Evolutionary conservation across 2,888 invertebrate species (phyloP).

Genomic region (Meliscaeva auricollis): DNA sequence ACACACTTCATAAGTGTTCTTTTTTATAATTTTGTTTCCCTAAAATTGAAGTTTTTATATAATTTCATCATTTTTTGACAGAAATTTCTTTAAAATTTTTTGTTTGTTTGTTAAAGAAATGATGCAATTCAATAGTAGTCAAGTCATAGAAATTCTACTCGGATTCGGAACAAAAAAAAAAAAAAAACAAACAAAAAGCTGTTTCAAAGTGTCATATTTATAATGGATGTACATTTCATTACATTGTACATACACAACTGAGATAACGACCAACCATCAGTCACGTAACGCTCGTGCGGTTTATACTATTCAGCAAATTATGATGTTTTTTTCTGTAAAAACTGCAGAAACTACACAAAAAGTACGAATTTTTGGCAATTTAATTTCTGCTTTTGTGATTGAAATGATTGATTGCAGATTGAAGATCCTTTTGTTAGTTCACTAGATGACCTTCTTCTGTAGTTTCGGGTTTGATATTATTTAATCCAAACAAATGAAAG

Average conservation of each 20-base stretch:
- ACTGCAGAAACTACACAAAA: slow-evolving; percentile 67
- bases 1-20: slow-evolving; percentile 31
- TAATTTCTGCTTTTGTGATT: slow-evolving; percentile 75
- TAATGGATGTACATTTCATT: slow-evolving; percentile 68
- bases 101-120: background rate
- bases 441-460: slow-evolving; percentile 13
- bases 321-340: slow-evolving; percentile 36
- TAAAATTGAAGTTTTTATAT: background rate
- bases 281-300: slow-evolving; percentile 79
- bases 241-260: slow-evolving; percentile 11
- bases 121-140: slow-evolving; percentile 27
- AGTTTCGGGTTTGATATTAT: background rate
- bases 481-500: background rate
- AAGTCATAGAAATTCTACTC: background rate
- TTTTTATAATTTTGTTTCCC: background rate
- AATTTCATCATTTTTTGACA: background rate
- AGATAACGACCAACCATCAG: slow-evolving; percentile 42
- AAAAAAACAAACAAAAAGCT: slow-evolving; percentile 27
- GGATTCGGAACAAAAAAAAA: no score
- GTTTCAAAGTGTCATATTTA: slow-evolving; percentile 62
- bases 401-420: slow-evolving; percentile 72
- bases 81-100: slow-evolving; percentile 9
- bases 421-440: slow-evolving; percentile 40
- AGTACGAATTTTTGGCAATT: slow-evolving; percentile 72
- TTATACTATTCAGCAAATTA: slow-evolving; percentile 57